phyloP scores from a whole-genome alignment of 2,113 vertebrate genomes.

The Amblyopsis rosae region DNA sequence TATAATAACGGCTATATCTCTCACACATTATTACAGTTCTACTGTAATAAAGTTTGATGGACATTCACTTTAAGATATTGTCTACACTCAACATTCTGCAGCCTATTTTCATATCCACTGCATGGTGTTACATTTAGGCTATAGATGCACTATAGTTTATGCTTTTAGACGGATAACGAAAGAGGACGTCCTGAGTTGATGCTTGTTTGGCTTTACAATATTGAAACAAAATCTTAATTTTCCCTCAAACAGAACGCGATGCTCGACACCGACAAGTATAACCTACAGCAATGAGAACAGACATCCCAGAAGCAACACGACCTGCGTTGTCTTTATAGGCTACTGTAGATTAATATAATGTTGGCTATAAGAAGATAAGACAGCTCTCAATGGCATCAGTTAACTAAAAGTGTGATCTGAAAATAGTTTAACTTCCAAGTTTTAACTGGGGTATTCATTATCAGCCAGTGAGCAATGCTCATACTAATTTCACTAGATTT shows the following conservation, averaged over 20 bases:
- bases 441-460: constrained; percentile 39
- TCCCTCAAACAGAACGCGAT: constrained; percentile 65
- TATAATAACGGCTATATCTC: no score
- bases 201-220: constrained; percentile 81
- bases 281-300: constrained; percentile 32
- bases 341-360: background rate
- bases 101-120: constrained; percentile 69
- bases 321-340: background rate
- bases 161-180: constrained; percentile 79
- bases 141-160: constrained; percentile 65
- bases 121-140: constrained; percentile 77
- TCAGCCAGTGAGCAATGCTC: constrained; percentile 14
- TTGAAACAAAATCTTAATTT: constrained; percentile 71
- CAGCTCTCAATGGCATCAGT: background rate
- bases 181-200: constrained; percentile 63
- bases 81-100: background rate
- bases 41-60: constrained; percentile 39
- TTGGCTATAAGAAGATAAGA: no score
- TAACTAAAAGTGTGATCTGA: constrained; percentile 18
- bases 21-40: no score
- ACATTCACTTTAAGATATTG: constrained; percentile 35
- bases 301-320: constrained; percentile 23
- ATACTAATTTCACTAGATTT: constrained; percentile 28
- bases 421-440: constrained; percentile 20
- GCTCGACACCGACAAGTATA: constrained; percentile 37